Conservation (phyloP, 2,113 vertebrate species). For the Python bivittatus region DNA sequence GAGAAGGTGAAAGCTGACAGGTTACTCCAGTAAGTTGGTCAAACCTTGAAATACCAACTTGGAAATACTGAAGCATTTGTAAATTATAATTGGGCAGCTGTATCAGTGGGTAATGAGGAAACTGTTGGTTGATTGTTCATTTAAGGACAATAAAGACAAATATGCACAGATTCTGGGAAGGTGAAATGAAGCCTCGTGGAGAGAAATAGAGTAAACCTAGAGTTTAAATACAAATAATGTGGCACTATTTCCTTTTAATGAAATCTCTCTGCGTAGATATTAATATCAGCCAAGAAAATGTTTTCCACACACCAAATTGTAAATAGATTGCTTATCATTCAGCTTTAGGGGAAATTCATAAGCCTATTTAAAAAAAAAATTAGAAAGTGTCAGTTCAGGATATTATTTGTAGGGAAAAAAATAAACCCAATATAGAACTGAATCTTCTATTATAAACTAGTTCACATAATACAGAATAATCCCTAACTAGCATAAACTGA, state of each 20-base stretch:
- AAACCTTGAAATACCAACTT: slow-evolving; percentile 1
- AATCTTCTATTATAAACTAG: not conserved
- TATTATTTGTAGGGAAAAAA: not conserved
- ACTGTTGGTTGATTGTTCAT: not conserved
- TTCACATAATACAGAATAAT: not conserved
- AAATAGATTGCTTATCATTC: not conserved
- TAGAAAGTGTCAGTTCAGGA: not conserved
- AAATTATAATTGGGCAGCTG: slow-evolving; percentile 5
- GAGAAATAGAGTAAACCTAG: not conserved
- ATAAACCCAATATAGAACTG: not conserved
- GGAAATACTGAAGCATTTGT: not conserved
- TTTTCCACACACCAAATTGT: not conserved
- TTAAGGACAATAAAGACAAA: slow-evolving; percentile 7
- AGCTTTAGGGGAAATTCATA: not conserved
- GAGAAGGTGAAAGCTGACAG: slow-evolving; percentile 6
- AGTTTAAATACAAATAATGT: slow-evolving; percentile 10
- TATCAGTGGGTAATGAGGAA: slow-evolving; percentile 1
- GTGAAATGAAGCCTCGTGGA: not conserved
- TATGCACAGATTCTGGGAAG: slow-evolving; percentile 5
- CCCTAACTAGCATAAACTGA: not conserved
- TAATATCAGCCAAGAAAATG: not conserved
- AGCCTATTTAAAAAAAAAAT: not conserved
- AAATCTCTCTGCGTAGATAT: not conserved
- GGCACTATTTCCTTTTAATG: not conserved
- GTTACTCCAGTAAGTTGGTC: slow-evolving; percentile 24